Base-by-base conservation (phyloP, 2,797 vertebrate genomes). In the Pipistrellus kuhlii region DNA sequence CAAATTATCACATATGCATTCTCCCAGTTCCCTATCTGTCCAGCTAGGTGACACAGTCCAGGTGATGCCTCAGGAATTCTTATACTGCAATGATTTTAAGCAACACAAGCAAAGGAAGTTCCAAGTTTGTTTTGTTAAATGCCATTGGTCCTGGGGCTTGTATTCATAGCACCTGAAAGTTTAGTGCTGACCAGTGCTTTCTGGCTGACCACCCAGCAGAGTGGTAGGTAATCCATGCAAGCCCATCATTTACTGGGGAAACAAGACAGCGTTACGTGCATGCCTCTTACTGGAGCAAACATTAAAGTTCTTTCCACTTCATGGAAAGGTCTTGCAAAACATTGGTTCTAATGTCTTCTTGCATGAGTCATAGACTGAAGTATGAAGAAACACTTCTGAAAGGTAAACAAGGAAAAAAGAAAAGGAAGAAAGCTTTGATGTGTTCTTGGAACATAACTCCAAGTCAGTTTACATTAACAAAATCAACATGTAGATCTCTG, bases 251-350 rank as follows among this genome's bases (percentile, higher is more conserved):
- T 94, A 95, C 57, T 82, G 93, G 96, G 93, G 91, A 97, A 96
- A 93, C 71, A 82, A 95, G 85, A 91, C 85, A 94, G 86, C 7
- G 5, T 80, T 30, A 76, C 85, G 75, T 44, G 38, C 88, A 88
- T 46, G 81, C 91, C 96, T 97, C 96, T 97, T 96, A 94, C 96
- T 96, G 96, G 86, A 97, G 97, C 51, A 78, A 96, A 82, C 68
- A 13, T n/a, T 10, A 30, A n/a, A 85, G 78, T 94, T 94, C 44
- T 80, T 94, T 68, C 83, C 93, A 69, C 80, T 97, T 95, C 83
- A 25, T 57, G 57, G 95, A 97, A 97, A 96, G 71, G 84, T 84
- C n/a, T 96, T 97, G 94, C 91, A 98, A 97, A 98, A 98, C 0
- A 83, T n/a, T 30, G 21, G 6, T 83, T 30, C 41, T 64, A 66